Percentiles rank a stretch among this genome's conserved stretches.
Evolutionary conservation across 2,888 invertebrate genomes (phyloP).

Genomic region (Chorisops tibialis): DNA sequence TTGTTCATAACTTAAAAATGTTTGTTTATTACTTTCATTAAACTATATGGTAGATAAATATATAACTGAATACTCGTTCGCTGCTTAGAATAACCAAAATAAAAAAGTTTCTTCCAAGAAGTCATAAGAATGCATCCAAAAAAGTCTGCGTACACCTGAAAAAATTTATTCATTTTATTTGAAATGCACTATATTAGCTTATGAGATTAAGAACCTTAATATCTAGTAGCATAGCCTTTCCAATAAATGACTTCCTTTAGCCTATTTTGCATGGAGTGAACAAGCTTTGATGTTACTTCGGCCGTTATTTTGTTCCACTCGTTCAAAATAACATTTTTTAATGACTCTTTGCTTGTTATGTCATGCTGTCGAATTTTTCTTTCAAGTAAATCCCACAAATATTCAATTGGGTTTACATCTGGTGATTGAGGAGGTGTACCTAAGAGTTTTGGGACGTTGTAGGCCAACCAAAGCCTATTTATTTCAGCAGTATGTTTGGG

Average conservation of each 20-base stretch:
- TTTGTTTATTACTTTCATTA: background rate
- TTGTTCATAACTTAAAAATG: background rate
- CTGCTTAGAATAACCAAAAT: background rate
- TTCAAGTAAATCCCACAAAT: background rate
- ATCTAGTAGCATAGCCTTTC: background rate
- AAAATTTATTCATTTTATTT: no score
- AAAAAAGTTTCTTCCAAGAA: background rate
- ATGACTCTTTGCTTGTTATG: background rate
- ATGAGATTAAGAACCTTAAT: background rate
- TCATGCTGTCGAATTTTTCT: slow-evolving; percentile 1
- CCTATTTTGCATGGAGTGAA: slow-evolving; percentile 2
- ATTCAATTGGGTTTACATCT: slow-evolving; percentile 4
- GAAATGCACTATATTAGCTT: no score
- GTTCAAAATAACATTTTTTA: slow-evolving; percentile 1
- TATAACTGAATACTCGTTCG: background rate
- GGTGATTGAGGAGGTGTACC: slow-evolving; percentile 1
- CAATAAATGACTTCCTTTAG: background rate
- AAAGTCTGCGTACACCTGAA: no score
- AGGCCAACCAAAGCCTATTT: background rate
- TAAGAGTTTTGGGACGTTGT: background rate
- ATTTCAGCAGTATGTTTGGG: background rate
- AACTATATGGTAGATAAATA: background rate
- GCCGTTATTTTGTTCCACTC: background rate
- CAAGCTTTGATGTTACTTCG: background rate
- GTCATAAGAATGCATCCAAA: no score